phyloP scores from a whole-genome alignment of 2,113 vertebrate genomes.

The Natator depressus region DNA sequence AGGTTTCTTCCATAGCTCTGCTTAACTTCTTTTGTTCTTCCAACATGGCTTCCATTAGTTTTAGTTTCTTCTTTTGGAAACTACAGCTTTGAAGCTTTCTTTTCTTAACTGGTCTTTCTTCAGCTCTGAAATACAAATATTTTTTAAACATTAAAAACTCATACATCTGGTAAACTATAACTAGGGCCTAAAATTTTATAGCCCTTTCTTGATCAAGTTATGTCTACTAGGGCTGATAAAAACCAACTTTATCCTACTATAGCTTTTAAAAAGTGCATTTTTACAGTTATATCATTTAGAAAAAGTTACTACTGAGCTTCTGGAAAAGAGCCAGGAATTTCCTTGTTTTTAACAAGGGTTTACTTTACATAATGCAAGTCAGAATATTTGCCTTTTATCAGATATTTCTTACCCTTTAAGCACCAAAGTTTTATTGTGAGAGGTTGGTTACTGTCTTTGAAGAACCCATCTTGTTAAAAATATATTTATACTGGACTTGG shows the following conservation, averaged over 20 bases:
- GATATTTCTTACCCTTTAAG: background rate
- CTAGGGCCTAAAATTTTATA: background rate
- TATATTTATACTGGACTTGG: background rate
- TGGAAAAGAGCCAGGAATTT: background rate
- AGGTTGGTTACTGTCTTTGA: background rate
- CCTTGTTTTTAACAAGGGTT: background rate
- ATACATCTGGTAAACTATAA: background rate
- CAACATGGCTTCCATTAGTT: slow-evolving; percentile 93
- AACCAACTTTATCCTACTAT: background rate
- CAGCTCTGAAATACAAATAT: slow-evolving; percentile 82
- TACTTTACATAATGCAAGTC: background rate
- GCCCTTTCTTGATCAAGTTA: slow-evolving; percentile 6
- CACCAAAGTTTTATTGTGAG: background rate
- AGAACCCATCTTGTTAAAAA: background rate
- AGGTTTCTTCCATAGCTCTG: slow-evolving; percentile 93
- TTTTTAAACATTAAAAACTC: slow-evolving; percentile 48
- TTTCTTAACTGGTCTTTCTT: slow-evolving; percentile 83
- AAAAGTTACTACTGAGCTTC: background rate
- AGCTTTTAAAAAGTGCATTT: background rate
- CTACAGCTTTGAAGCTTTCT: slow-evolving; percentile 81
- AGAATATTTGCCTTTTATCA: background rate
- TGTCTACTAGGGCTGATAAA: background rate
- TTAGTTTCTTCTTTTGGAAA: slow-evolving; percentile 90
- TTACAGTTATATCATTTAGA: background rate
- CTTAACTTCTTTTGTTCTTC: slow-evolving; percentile 91